These are phyloP conservation scores for Cactoblastis cactorum DNA, from an alignment of 2,888 invertebrate species.

Conservation along the genomic window DNA sequence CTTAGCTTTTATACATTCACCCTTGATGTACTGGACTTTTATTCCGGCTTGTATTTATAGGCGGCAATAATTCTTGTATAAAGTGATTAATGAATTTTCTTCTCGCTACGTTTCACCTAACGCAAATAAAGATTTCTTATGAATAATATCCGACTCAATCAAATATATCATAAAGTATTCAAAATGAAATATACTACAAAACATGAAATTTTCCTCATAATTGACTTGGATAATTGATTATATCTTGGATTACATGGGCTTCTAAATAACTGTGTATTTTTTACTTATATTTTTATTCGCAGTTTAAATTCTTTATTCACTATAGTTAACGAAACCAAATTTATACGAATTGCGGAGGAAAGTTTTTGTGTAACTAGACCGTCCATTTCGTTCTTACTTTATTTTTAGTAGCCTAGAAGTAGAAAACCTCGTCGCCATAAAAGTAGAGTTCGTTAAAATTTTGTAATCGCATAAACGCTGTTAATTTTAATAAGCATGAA, in stretches of 20 bases:
- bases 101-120: conserved; percentile 14
- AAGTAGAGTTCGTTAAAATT: neutral
- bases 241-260: too few relatives aligned
- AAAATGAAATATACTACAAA: neutral
- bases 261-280: too few relatives aligned
- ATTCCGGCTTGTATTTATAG: conserved; percentile 23
- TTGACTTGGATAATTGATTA: too few relatives aligned
- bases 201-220: too few relatives aligned
- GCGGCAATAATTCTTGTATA: conserved; percentile 21
- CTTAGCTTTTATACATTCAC: conserved; percentile 30
- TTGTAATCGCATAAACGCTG: neutral
- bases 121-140: conserved; percentile 15
- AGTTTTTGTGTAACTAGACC: conserved; percentile 8
- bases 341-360: conserved; percentile 6
- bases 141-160: conserved; percentile 17
- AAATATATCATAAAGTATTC: neutral
- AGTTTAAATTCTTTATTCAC: neutral
- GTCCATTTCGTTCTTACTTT: conserved; percentile 1
- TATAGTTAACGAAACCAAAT: conserved; percentile 3
- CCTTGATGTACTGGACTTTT: conserved; percentile 24
- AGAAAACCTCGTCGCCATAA: neutral
- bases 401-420: conserved; percentile 1
- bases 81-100: conserved; percentile 22
- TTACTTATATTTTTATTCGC: neutral
- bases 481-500: neutral